A percentile compares a stretch with the other conserved stretches of the same genome.
Evolutionary conservation across 2,888 invertebrate genomes (phyloP).

Genomic region (Arrhopalites spinosus): DNA sequence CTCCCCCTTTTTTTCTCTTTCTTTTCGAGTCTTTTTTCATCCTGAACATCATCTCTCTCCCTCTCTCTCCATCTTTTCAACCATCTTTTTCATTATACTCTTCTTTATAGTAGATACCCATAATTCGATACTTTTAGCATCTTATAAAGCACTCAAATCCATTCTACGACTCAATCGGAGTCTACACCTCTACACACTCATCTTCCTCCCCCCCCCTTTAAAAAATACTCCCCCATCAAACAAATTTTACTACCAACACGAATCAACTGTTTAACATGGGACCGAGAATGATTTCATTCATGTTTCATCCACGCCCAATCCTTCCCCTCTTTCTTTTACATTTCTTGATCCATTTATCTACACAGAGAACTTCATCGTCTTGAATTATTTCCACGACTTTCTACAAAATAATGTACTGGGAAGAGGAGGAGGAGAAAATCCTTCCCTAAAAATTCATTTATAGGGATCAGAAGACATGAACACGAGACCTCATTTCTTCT

Average conservation of each 20-base stretch:
- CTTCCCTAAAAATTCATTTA: no score
- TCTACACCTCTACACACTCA: background rate
- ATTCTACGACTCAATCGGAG: conserved; percentile 5
- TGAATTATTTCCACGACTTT: no score
- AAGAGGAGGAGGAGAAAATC: no score
- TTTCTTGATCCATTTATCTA: no score
- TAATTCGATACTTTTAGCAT: conserved; percentile 23
- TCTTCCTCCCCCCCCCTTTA: background rate
- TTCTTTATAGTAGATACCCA: conserved; percentile 7
- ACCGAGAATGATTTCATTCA: background rate
- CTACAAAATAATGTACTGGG: no score
- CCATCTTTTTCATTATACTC: conserved; percentile 3
- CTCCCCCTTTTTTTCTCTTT: conserved; percentile 8
- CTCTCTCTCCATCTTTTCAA: conserved; percentile 29
- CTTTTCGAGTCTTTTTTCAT: conserved; percentile 3
- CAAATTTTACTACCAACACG: background rate
- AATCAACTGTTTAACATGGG: background rate
- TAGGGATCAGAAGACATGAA: no score
- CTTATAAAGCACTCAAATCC: conserved; percentile 12
- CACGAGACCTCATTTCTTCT: no score
- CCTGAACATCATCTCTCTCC: conserved; percentile 2
- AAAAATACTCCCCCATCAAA: background rate
- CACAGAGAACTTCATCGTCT: no score
- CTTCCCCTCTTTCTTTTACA: background rate
- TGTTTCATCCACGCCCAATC: background rate